Evolutionary conservation across 2,888 invertebrate genomes (phyloP), one percentile per base, ranked within the genome.

Genomic region (Endomychus coccineus): DNA sequence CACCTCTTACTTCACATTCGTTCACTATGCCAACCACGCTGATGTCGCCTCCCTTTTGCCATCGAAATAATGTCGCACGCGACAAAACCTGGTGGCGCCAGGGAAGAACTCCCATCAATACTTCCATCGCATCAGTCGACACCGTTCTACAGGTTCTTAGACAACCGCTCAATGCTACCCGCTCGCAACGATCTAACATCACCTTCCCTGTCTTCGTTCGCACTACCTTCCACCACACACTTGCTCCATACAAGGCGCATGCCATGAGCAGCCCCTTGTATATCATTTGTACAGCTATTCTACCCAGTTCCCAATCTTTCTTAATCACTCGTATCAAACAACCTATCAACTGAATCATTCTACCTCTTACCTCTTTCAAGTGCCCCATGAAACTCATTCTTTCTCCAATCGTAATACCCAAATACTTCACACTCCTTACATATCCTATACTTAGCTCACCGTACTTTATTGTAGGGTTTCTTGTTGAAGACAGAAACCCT

Each of bases 181-280:
- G 13, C 12, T 33, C 24, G 11, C 24, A 16, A 11, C 16, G 16
- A 6, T 16, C 16, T n/a, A 24, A 4, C 2, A 6, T n/a, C 5
- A 1, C 16, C 4, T n/a, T 16, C 4, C 11, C 16, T n/a, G n/a
- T n/a, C n/a, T n/a, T n/a, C n/a, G n/a, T n/a, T n/a, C n/a, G n/a
- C n/a, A n/a, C n/a, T n/a, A n/a, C n/a, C n/a, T n/a, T n/a, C n/a
- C n/a, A n/a, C n/a, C n/a, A n/a, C 4, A 27, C 14, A 4, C 16
- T n/a, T 14, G 15, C 17, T 3, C 19, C 28, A 11, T 33, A 33
- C 24, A 33, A 22, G 9, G 24, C 24, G 25, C 17, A 33, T 25
- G 23, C 25, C 9, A n/a, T 10, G 10, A 32, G 16, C 32, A 32
- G 15, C 16, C 32, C 32, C 3, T 24, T 24, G 27, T 27, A 34